Base-by-base conservation (phyloP, 2,888 invertebrate genomes). In the Drosophila bunnanda region DNA sequence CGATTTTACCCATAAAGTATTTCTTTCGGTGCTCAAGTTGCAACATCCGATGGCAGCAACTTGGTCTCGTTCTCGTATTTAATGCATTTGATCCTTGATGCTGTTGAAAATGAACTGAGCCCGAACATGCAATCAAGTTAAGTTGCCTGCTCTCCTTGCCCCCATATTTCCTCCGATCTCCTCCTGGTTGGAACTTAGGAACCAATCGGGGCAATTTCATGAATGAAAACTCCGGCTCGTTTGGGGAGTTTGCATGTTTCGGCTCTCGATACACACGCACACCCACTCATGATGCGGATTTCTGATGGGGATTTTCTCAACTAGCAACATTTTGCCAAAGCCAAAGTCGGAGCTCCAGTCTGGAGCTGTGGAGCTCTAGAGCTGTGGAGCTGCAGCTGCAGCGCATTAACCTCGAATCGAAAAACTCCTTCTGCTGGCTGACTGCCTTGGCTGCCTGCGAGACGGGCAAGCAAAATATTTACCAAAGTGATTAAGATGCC, bases 401-500 rank as follows among this genome's bases (percentile, higher is more conserved):
- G 89, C 85, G 84, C 85, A 85, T 85, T 85, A 85, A 85, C 85
- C 85, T 84, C 85, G 57, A 62, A 46, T 68, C 64, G 57, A 67
- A 59, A 59, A 61, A 68, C 59, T 58, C 76, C 67, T 61, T 50
- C 66, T 34, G 50, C 44, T 39, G 48, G 12, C 54, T 30, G 46
- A 5, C 46, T 46, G 46, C n/a, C 46, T 22, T 39, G 44, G 15
- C 30, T 25, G 58, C 28, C 52, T 60, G 43, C 48, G 56, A 48
- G 68, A 57, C 77, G 72, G 82, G 80, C 82, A 74, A 86, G 87
- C 87, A 87, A 86, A 88, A 88, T 86, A 89, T 86, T 89, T 86
- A 86, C 86, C 82, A 89, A 89, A 86, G 86, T 89, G 88, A 89
- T 86, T 86, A 86, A 87, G 89, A 86, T 86, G 86, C 88, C 86